These are phyloP conservation scores for Trissolcus japonicus DNA, from an alignment of 2,888 invertebrate species.

Conservation along the genomic window DNA sequence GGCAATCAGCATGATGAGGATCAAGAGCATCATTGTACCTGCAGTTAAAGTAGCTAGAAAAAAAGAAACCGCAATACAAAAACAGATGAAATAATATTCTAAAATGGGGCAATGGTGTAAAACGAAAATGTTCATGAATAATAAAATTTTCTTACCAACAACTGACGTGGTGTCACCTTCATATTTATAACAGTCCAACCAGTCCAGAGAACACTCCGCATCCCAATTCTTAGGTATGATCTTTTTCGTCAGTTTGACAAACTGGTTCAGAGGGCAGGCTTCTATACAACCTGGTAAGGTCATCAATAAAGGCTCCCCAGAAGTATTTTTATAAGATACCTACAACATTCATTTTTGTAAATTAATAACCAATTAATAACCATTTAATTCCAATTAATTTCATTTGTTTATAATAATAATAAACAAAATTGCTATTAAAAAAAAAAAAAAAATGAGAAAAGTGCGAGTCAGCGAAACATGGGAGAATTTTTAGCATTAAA, in stretches of 20 bases:
- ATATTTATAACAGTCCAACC: slow-evolving; percentile 59
- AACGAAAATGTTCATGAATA: neutral
- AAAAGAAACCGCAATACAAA: neutral
- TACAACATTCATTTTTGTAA: slow-evolving; percentile 63
- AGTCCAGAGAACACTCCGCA: slow-evolving; percentile 79
- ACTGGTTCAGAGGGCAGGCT: slow-evolving; percentile 81
- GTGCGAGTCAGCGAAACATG: too few species aligned
- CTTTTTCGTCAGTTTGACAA: slow-evolving; percentile 79
- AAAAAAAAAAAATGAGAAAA: too few species aligned
- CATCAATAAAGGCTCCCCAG: slow-evolving; percentile 79
- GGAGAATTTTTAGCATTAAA: too few species aligned
- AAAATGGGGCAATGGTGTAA: too few species aligned
- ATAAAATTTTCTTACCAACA: slow-evolving; percentile 63
- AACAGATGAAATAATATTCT: too few species aligned
- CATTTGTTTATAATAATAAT: slow-evolving; percentile 13
- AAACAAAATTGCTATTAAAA: too few species aligned
- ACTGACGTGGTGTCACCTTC: slow-evolving; percentile 64
- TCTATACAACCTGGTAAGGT: slow-evolving; percentile 82
- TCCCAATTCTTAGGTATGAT: slow-evolving; percentile 82
- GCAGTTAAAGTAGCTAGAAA: slow-evolving; percentile 68
- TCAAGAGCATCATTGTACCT: slow-evolving; percentile 67
- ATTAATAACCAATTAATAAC: neutral
- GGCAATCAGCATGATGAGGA: slow-evolving; percentile 67
- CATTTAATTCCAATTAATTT: neutral
- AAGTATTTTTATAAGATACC: slow-evolving; percentile 83